Evolutionary conservation across 1,140 invertebrate species (phyloP).

Genomic region (Campoletis sonorensis): DNA sequence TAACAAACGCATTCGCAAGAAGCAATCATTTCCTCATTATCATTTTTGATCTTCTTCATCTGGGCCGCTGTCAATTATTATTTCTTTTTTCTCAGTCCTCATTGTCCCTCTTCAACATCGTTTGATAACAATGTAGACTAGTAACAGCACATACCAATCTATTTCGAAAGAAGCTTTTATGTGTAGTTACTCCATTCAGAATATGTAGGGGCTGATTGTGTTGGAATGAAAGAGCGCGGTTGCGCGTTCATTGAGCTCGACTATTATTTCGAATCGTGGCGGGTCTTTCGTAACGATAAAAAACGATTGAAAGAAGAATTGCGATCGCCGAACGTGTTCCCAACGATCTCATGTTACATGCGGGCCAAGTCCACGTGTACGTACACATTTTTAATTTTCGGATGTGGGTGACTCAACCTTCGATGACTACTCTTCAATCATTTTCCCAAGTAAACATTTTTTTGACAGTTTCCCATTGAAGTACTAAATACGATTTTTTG

Average conservation of each 20-base stretch:
- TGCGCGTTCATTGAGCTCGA: constrained; percentile 25
- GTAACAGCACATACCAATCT: neutral
- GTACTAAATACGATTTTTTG: too few species aligned
- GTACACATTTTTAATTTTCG: neutral
- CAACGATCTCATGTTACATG: constrained; percentile 70
- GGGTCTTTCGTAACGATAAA: neutral
- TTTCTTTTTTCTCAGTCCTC: constrained; percentile 8
- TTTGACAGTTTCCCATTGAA: too few species aligned
- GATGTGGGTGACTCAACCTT: neutral
- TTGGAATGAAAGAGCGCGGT: constrained; percentile 32
- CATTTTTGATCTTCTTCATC: neutral
- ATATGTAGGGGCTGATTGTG: constrained; percentile 34
- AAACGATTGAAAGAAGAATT: constrained; percentile 50
- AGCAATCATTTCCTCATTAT: constrained; percentile 10
- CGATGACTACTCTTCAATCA: too few species aligned
- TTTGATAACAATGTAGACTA: neutral
- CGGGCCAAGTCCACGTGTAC: constrained; percentile 52
- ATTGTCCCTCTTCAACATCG: constrained; percentile 28
- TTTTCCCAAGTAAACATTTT: too few species aligned
- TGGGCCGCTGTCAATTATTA: neutral
- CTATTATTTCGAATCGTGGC: constrained; percentile 55
- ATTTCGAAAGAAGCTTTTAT: neutral
- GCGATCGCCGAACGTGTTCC: constrained; percentile 57
- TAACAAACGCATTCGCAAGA: neutral
- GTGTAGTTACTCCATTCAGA: neutral